Conservation (phyloP, 2,113 vertebrate genomes). For the Bettongia penicillata region DNA sequence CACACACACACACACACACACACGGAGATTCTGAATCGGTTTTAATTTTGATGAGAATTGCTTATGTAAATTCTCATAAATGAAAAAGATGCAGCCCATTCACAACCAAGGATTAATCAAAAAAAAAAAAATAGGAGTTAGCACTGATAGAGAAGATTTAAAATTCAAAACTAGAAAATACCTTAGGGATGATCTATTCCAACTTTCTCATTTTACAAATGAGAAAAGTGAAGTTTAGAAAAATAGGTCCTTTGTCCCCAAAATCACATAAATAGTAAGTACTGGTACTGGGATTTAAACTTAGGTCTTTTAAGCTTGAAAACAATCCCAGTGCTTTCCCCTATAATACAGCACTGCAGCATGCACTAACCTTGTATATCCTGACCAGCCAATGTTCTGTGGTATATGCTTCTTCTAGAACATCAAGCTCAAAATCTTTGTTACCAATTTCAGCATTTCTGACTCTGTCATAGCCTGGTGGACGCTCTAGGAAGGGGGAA, state of each 20-base stretch:
- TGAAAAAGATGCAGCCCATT: background rate
- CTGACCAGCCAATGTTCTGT: constrained; percentile 99
- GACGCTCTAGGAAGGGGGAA: constrained; percentile 88
- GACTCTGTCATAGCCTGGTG: constrained; percentile 97
- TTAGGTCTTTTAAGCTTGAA: background rate
- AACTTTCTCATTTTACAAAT: background rate
- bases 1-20: background rate
- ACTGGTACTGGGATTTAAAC: background rate
- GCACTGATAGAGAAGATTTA: background rate
- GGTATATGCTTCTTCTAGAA: constrained; percentile 98
- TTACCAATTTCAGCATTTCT: constrained; percentile 98
- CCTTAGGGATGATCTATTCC: background rate
- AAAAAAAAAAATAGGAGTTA: background rate
- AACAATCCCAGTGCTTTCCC: background rate
- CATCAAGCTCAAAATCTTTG: constrained; percentile 99
- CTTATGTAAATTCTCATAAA: constrained; percentile 1
- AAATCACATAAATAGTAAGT: background rate
- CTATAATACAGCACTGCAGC: background rate
- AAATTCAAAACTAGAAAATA: background rate
- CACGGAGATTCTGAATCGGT: background rate
- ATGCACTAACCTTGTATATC: constrained; percentile 95
- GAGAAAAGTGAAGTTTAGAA: background rate
- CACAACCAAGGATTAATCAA: background rate
- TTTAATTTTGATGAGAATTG: constrained; percentile 4
- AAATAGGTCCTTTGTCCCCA: background rate